Evolutionary conservation across 2,113 vertebrate species (phyloP).

Genomic region (Trogon melanurus): DNA sequence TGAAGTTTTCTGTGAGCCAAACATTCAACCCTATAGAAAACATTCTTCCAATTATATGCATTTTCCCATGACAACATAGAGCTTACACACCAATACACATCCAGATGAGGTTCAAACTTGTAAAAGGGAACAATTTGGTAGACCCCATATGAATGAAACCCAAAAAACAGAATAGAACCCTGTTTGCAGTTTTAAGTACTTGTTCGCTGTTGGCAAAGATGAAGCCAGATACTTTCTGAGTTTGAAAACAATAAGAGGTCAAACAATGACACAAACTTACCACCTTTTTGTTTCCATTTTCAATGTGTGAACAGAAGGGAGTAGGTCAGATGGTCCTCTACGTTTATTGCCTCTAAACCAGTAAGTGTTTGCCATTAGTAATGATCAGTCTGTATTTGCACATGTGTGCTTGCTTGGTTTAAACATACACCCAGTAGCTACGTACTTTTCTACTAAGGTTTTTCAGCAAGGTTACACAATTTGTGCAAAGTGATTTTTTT

Average conservation of each 20-base stretch:
- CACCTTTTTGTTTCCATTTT: background rate
- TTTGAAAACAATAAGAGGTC: background rate
- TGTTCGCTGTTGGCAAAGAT: background rate
- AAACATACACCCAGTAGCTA: background rate
- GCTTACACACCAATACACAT: background rate
- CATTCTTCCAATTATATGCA: background rate
- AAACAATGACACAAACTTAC: background rate
- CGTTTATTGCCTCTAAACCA: slow-evolving; percentile 15
- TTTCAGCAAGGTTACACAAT: slow-evolving; percentile 56
- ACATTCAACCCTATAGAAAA: background rate
- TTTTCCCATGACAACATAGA: background rate
- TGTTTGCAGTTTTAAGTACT: background rate
- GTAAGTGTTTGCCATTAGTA: background rate
- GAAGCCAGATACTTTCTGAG: background rate
- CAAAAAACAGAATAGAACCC: background rate
- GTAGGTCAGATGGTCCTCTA: background rate
- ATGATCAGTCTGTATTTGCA: background rate
- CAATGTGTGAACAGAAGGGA: background rate
- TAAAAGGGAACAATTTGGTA: background rate
- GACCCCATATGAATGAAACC: background rate
- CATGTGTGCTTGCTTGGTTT: background rate
- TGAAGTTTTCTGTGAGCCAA: background rate
- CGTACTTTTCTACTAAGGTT: background rate
- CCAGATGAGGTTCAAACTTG: background rate
- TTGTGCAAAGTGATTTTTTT: slow-evolving; percentile 45